Conservation (phyloP, 2,113 vertebrate genomes). For the Pholis gunnellus region DNA sequence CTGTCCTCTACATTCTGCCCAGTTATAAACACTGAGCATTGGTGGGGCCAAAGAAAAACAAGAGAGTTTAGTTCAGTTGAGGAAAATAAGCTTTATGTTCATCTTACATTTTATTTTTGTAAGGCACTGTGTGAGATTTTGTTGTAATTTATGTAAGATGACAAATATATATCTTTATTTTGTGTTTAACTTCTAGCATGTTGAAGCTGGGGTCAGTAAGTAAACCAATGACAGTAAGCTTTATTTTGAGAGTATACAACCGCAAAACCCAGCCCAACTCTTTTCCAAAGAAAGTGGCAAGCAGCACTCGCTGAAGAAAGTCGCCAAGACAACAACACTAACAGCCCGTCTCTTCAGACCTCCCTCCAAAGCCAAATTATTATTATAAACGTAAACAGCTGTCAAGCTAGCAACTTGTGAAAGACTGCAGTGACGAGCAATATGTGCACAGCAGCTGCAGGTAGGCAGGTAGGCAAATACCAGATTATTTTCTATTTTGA, state of each 20-base stretch:
- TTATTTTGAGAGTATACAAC: neutral
- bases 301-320: too few species aligned
- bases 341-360: too few species aligned
- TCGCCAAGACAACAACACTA: too few species aligned
- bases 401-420: too few species aligned
- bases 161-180: neutral
- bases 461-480: too few species aligned
- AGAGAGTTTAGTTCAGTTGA: slow-evolving; percentile 19
- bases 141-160: slow-evolving; percentile 6
- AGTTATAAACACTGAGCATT: slow-evolving; percentile 59
- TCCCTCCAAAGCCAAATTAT: too few species aligned
- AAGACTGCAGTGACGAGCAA: too few species aligned
- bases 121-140: slow-evolving; percentile 1
- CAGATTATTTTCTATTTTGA: too few species aligned
- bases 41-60: slow-evolving; percentile 44
- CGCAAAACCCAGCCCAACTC: neutral
- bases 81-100: slow-evolving; percentile 34
- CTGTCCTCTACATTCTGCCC: slow-evolving; percentile 50
- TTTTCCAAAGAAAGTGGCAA: neutral
- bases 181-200: neutral
- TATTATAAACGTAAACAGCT: too few species aligned
- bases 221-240: neutral
- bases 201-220: neutral
- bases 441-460: too few species aligned
- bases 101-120: slow-evolving; percentile 19